These are phyloP conservation scores for Aplocera efformata DNA, from an alignment of 2,888 invertebrate species.

Conservation along the genomic window DNA sequence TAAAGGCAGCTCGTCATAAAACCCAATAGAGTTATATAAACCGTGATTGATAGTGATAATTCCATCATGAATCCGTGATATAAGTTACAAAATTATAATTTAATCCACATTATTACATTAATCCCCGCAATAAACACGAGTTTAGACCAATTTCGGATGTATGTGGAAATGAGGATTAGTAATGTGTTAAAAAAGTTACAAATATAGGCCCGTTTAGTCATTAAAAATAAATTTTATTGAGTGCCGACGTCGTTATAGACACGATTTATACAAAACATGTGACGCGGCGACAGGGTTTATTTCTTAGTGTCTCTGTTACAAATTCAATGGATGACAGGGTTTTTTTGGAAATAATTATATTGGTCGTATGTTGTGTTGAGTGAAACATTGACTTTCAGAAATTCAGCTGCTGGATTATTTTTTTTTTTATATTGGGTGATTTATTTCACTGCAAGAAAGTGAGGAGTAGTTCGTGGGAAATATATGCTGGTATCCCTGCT, in stretches of 20 bases:
- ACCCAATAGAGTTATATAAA: slow-evolving; percentile 28
- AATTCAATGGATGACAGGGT: slow-evolving; percentile 48
- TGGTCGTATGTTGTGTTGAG: slow-evolving; percentile 3
- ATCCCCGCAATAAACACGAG: slow-evolving; percentile 34
- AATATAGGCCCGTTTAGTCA: slow-evolving; percentile 50
- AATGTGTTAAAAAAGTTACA: slow-evolving; percentile 51
- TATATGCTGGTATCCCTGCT: no score
- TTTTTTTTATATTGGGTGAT: no score
- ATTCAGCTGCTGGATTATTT: no score
- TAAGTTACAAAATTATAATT: slow-evolving; percentile 27
- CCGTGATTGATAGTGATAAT: slow-evolving; percentile 26
- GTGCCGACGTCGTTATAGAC: slow-evolving; percentile 60
- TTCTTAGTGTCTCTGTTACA: slow-evolving; percentile 50
- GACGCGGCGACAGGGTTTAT: slow-evolving; percentile 61
- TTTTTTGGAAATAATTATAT: slow-evolving; percentile 39
- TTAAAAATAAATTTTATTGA: slow-evolving; percentile 66
- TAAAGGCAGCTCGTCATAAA: not conserved
- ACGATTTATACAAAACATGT: slow-evolving; percentile 65
- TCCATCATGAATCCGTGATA: slow-evolving; percentile 25
- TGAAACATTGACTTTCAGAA: no score
- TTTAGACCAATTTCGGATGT: slow-evolving; percentile 37
- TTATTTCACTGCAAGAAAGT: no score
- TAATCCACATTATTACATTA: slow-evolving; percentile 29
- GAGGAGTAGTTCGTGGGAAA: no score
- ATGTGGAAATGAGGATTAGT: slow-evolving; percentile 43